phyloP scores from a whole-genome alignment of 2,113 vertebrate genomes.

The Ibidorhyncha struthersii region DNA sequence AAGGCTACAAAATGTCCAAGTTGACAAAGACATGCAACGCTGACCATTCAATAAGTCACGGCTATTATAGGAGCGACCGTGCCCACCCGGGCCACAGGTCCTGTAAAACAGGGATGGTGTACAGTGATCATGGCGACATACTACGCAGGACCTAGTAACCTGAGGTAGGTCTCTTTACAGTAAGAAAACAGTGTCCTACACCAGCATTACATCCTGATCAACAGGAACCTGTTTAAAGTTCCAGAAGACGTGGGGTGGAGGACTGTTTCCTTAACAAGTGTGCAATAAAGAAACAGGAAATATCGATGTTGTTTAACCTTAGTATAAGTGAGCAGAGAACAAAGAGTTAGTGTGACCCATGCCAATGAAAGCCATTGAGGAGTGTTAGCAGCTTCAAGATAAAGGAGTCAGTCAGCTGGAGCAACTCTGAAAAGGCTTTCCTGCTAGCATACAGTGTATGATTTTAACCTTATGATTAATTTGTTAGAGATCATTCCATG shows the following conservation, averaged over 20 bases:
- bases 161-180: slow-evolving; percentile 84
- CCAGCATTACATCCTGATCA: slow-evolving; percentile 78
- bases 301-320: slow-evolving; percentile 14
- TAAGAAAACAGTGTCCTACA: slow-evolving; percentile 74
- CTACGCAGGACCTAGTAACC: slow-evolving; percentile 75
- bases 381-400: slow-evolving; percentile 54
- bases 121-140: slow-evolving; percentile 59
- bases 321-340: slow-evolving; percentile 27
- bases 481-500: slow-evolving; percentile 28
- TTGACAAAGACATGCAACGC: slow-evolving; percentile 80
- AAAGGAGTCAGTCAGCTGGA: slow-evolving; percentile 47
- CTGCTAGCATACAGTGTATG: not conserved
- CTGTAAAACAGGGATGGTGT: slow-evolving; percentile 46
- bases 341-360: slow-evolving; percentile 41
- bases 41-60: slow-evolving; percentile 69
- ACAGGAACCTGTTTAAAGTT: slow-evolving; percentile 66
- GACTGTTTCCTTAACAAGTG: slow-evolving; percentile 55
- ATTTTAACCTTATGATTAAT: not conserved
- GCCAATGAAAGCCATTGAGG: slow-evolving; percentile 42
- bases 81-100: slow-evolving; percentile 66
- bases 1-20: slow-evolving; percentile 86
- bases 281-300: slow-evolving; percentile 51
- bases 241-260: slow-evolving; percentile 52
- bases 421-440: slow-evolving; percentile 34
- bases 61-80: slow-evolving; percentile 64